phyloP scores from a whole-genome alignment of 1,140 invertebrate genomes.

The Halotydeus destructor region DNA sequence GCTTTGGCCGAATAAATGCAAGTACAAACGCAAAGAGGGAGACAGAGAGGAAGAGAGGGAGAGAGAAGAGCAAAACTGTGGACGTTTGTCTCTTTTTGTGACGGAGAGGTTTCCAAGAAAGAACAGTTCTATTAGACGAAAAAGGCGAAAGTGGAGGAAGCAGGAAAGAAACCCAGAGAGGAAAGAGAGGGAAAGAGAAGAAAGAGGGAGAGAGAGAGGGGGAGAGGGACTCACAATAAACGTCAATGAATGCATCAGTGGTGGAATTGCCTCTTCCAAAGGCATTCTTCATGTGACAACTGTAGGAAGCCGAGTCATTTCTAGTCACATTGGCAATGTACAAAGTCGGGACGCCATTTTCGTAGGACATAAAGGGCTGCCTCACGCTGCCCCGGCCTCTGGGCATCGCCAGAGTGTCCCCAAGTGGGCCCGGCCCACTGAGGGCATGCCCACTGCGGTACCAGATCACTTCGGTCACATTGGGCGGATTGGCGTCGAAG shows the following conservation, averaged over 20 bases:
- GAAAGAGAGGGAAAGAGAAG: too few relatives aligned
- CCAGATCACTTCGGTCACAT: constrained; percentile 19
- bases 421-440: too few relatives aligned
- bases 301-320: constrained; percentile 19
- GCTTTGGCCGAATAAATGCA: too few relatives aligned
- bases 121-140: too few relatives aligned
- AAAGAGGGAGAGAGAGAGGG: constrained; percentile 3
- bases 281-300: constrained; percentile 18
- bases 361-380: constrained; percentile 6
- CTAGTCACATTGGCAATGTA: constrained; percentile 18
- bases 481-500: constrained; percentile 19
- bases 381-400: constrained; percentile 9
- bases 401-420: background rate
- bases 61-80: too few relatives aligned
- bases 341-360: constrained; percentile 9
- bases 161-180: too few relatives aligned
- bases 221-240: constrained; percentile 17
- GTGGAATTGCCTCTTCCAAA: constrained; percentile 20
- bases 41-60: too few relatives aligned
- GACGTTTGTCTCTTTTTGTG: too few relatives aligned
- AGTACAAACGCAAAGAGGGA: too few relatives aligned
- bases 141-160: too few relatives aligned
- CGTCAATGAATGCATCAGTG: constrained; percentile 15
- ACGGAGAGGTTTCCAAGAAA: too few relatives aligned
- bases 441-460: constrained; percentile 16